These are phyloP conservation scores for Conops quadrifasciatus DNA, from an alignment of 2,888 invertebrate species.

Conservation along the genomic window DNA sequence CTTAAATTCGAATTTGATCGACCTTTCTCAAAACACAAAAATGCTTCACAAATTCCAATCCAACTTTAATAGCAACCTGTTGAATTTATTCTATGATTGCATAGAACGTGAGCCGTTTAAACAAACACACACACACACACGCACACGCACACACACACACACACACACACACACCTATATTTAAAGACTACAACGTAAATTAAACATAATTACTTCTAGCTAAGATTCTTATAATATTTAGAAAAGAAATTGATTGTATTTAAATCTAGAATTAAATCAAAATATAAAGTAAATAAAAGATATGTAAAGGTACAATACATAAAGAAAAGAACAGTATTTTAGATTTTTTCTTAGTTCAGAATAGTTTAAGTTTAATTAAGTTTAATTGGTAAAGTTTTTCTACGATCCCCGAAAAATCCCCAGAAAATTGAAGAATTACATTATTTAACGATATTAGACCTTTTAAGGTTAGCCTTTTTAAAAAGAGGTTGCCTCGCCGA, in stretches of 20 bases:
- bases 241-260: conserved; percentile 40
- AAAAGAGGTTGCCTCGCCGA: too few species aligned
- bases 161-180: conserved; percentile 9
- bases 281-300: conserved; percentile 36
- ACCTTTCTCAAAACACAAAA: conserved; percentile 13
- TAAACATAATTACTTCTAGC: conserved; percentile 38
- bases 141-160: conserved; percentile 11
- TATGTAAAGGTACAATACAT: conserved; percentile 37
- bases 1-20: conserved; percentile 6
- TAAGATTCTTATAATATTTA: conserved; percentile 38
- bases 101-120: conserved; percentile 25
- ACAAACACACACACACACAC: conserved; percentile 11
- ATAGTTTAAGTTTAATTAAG: too few species aligned
- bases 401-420: too few species aligned
- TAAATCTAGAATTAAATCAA: conserved; percentile 39
- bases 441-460: too few species aligned
- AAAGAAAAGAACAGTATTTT: conserved; percentile 32
- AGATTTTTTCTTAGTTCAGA: conserved; percentile 20
- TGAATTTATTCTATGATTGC: conserved; percentile 18
- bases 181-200: conserved; percentile 35
- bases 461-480: too few species aligned
- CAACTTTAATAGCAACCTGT: conserved; percentile 16
- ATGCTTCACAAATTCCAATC: conserved; percentile 16
- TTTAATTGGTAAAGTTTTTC: too few species aligned
- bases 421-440: too few species aligned